These are phyloP conservation scores for Lacerta agilis DNA, from an alignment of 2,797 vertebrate species.

Conservation along the genomic window DNA sequence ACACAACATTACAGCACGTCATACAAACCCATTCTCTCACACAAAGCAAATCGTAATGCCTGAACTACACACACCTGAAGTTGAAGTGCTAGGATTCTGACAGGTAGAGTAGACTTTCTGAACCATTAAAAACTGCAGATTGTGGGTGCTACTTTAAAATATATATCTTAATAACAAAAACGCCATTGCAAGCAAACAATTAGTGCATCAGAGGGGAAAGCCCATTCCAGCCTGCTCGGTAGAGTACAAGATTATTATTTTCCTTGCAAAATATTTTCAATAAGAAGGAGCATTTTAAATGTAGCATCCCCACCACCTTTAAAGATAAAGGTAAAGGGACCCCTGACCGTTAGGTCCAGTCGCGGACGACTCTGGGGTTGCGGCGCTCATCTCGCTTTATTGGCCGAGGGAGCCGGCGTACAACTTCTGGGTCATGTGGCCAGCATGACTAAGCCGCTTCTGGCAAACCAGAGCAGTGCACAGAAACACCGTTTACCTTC, in stretches of 20 bases:
- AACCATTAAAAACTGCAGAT: not conserved
- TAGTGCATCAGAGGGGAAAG: not conserved
- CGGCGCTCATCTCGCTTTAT: no score
- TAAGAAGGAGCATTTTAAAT: not conserved
- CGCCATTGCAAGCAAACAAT: not conserved
- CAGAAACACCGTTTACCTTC: no score
- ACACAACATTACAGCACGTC: not conserved
- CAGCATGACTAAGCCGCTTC: no score
- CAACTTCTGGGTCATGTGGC: no score
- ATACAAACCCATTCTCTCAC: not conserved
- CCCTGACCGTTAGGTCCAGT: no score
- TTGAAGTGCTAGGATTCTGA: not conserved
- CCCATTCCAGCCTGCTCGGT: not conserved
- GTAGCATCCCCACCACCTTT: not conserved
- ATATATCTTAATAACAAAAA: accelerated
- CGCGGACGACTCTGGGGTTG: no score
- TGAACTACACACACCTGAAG: not conserved
- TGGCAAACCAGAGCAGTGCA: no score
- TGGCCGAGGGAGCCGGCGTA: no score
- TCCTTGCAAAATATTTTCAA: not conserved
- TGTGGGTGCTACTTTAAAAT: not conserved
- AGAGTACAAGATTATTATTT: not conserved
- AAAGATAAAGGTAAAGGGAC: no score
- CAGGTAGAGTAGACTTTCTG: not conserved
- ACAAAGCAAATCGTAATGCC: not conserved